Evolutionary conservation across 2,888 invertebrate genomes (phyloP), one percentile per base, ranked within the genome.

Genomic region (Harmothoe impar): DNA sequence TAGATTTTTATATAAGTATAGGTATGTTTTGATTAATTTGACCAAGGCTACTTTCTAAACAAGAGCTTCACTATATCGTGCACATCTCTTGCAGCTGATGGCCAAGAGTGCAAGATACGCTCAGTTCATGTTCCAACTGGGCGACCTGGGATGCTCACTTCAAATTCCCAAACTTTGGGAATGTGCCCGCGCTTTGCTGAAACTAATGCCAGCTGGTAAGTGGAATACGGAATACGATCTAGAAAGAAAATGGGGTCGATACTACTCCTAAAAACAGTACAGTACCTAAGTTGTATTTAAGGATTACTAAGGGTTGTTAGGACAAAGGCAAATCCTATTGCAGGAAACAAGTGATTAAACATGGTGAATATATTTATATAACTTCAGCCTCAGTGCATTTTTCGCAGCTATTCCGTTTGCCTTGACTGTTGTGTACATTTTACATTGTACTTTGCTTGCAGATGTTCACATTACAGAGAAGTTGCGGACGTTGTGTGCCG

Each of bases 141-240:
- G 98, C 94, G 98, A 98, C 95, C 96, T 98, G 93, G 99, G 99
- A 81, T 98, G 98, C 94, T 97, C 97, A 90, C 97, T 98, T 94
- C 97, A 97, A 93, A 97, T 98, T 94, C 97, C 97, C 29, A 97
- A 97, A 91, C 96, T 99, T 92, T 97, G 98, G 72, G 99, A 99
- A 94, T 98, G 98, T 77, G 98, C 98, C 0, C 97, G 98, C 93
- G 97, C 97, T 91, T 96, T 98, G 35, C 96, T 98, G 78, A 97
- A 97, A 95, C 96, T 98, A 92, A 97, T 98, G 96, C 98, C 98
- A 89, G 97, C 98, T 81, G 98, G 96, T 95, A 92, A 12, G 89
- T 86, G n/a, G 10, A 25, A 62, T 62, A 62, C 15, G 15, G 62
- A 5, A 62, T 1, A 62, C 25, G 54, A 54, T 12, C 20, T 12